Evolutionary conservation across 2,888 invertebrate genomes (phyloP), one percentile per base, ranked within the genome.

Genomic region (Papilio protenor): DNA sequence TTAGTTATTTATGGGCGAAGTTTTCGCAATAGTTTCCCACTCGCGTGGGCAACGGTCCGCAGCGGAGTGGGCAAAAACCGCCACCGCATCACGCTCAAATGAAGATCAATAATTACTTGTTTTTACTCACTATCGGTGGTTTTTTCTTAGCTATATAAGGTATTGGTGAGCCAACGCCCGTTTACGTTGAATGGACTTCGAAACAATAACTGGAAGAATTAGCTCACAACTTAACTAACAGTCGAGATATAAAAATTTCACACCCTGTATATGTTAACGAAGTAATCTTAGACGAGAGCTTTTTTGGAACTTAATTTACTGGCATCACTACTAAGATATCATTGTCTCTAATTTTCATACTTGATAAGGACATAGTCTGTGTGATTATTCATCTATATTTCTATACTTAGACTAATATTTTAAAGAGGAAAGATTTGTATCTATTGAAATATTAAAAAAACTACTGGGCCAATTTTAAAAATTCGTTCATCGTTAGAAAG

Each of bases 61-160:
- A 82, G 88, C 89, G 92, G 89, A 89, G 91, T 91, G 82, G 81
- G 88, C 89, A 92, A 93, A 94, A 92, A 91, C 86, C 80, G 55
- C 76, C 86, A 83, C 82, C 85, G 86, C 89, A 91, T 89, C 93
- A 94, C 93, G 94, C 91, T 93, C 92, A 93, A 94, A 94, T 94
- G 94, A 92, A 94, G 93, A 92, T 90, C 84, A 91, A 92, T 92
- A 92, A 94, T 94, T 94, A 91, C 88, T 87, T 85, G 85, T 92
- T 92, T 92, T 94, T 92, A 82, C 86, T 79, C 85, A 86, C 85
- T 87, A 90, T 90, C 87, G 89, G 84, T 83, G 85, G 85, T 88
- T 90, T 90, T 92, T 90, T 84, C 84, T 47, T 21, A 73, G 78
- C 90, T 91, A 85, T 91, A 89, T 89, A 91, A 85, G 89, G 90